Evolutionary conservation across 2,113 vertebrate genomes (phyloP).

Genomic region (Crotalus tigris): DNA sequence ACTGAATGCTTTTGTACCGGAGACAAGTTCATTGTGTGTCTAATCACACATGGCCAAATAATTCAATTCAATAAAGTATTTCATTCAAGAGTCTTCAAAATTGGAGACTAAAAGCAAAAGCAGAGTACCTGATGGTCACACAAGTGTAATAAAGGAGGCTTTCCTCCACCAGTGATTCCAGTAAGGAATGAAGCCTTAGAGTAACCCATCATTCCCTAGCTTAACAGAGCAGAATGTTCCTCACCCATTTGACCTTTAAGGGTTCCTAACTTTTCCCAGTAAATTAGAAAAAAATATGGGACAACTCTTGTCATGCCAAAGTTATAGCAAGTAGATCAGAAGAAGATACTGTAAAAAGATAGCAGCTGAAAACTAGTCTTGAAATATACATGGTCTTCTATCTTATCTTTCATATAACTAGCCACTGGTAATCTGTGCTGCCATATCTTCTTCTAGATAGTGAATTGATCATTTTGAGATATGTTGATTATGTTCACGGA

Average conservation of each 20-base stretch:
- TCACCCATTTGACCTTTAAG: not conserved
- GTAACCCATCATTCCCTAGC: not conserved
- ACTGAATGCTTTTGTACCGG: not conserved
- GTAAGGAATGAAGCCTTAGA: not conserved
- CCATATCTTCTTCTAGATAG: not conserved
- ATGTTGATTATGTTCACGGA: not conserved
- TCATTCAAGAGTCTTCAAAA: not conserved
- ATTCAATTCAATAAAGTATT: not conserved
- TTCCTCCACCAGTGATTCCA: not conserved
- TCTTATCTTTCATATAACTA: not conserved
- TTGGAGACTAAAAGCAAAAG: not conserved
- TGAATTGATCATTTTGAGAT: not conserved
- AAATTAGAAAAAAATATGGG: not conserved
- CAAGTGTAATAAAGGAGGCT: not conserved
- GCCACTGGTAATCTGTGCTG: not conserved
- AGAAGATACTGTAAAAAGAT: not conserved
- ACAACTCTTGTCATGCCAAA: not conserved
- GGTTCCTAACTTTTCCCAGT: not conserved
- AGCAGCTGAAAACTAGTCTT: not conserved
- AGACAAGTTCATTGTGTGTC: not conserved
- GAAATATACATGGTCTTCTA: not conserved
- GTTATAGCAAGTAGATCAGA: not conserved
- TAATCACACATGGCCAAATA: not conserved
- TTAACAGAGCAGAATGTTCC: not conserved
- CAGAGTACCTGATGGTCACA: not conserved